Conservation (phyloP, 2,797 vertebrate species). For the Periophthalmus magnuspinnatus region DNA sequence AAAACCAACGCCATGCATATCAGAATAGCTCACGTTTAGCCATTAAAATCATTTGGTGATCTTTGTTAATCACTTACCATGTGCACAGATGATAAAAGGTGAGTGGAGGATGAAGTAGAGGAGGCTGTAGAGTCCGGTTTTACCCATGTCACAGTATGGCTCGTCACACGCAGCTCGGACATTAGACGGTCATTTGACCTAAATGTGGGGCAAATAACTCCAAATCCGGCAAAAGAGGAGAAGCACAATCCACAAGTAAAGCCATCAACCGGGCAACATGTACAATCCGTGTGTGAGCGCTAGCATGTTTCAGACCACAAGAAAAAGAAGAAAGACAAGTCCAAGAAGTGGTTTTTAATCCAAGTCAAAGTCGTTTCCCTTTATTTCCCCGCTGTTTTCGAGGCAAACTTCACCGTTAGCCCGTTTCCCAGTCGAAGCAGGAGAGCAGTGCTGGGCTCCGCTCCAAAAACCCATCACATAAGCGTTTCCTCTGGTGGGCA, state of each 20-base stretch:
- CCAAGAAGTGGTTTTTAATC: slow-evolving; percentile 28
- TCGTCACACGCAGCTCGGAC: slow-evolving; percentile 47
- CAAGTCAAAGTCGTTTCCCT: slow-evolving; percentile 25
- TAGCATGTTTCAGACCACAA: slow-evolving; percentile 21
- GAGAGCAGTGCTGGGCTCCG: slow-evolving; percentile 53
- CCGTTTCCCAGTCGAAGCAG: slow-evolving; percentile 41
- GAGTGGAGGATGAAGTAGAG: slow-evolving; percentile 82
- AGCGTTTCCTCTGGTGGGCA: slow-evolving; percentile 29
- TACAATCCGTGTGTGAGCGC: slow-evolving; percentile 49
- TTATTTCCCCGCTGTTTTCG: slow-evolving; percentile 46
- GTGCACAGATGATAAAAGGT: slow-evolving; percentile 76
- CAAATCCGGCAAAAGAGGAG: slow-evolving; percentile 28
- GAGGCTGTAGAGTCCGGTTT: slow-evolving; percentile 75
- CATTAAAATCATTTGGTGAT: background rate
- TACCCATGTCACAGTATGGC: slow-evolving; percentile 83
- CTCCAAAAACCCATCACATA: slow-evolving; percentile 75
- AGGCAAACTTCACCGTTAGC: slow-evolving; percentile 34
- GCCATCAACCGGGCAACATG: slow-evolving; percentile 50
- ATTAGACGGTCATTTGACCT: slow-evolving; percentile 61
- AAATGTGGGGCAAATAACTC: slow-evolving; percentile 39
- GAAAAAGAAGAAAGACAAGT: slow-evolving; percentile 6
- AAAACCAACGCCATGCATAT: background rate
- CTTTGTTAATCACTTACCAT: slow-evolving; percentile 78
- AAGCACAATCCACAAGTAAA: slow-evolving; percentile 35
- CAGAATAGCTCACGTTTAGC: background rate